Evolutionary conservation across 2,888 invertebrate genomes (phyloP).

Genomic region (Sesamia inferens): DNA sequence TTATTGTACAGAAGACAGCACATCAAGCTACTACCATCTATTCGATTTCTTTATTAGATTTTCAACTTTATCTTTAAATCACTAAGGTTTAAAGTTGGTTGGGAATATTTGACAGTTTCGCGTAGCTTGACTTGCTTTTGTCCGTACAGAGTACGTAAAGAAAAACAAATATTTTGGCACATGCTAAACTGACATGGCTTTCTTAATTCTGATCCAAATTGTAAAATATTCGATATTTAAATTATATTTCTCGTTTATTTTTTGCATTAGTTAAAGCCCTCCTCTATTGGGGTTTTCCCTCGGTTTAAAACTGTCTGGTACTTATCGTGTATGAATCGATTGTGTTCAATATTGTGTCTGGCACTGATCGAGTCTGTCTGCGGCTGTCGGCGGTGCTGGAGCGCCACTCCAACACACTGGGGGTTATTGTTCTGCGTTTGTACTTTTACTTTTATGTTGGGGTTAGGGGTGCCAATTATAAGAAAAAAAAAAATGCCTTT

Average conservation of each 20-base stretch:
- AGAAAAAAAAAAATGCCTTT: too few relatives aligned
- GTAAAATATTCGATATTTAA: neutral
- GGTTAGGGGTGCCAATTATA: too few relatives aligned
- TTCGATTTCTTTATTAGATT: too few relatives aligned
- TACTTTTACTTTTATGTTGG: conserved; percentile 9
- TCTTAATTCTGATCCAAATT: neutral
- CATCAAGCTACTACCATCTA: too few relatives aligned
- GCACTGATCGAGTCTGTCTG: neutral
- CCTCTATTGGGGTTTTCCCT: neutral
- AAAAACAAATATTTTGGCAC: neutral
- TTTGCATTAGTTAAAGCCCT: neutral
- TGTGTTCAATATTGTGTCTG: conserved; percentile 30
- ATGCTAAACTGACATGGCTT: neutral
- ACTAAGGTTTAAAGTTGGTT: too few relatives aligned
- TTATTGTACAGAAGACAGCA: too few relatives aligned
- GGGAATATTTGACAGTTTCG: too few relatives aligned
- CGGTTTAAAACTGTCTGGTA: neutral
- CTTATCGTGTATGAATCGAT: conserved; percentile 8
- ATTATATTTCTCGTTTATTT: neutral
- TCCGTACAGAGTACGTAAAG: too few relatives aligned
- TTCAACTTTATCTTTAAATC: too few relatives aligned
- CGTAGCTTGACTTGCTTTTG: too few relatives aligned
- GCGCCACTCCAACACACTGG: conserved; percentile 7
- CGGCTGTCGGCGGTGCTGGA: neutral
- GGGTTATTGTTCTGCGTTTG: conserved; percentile 6